Percentiles rank a stretch among this genome's conserved stretches.
Evolutionary conservation across 2,888 invertebrate species (phyloP).

Genomic region (Oasisia sp.): DNA sequence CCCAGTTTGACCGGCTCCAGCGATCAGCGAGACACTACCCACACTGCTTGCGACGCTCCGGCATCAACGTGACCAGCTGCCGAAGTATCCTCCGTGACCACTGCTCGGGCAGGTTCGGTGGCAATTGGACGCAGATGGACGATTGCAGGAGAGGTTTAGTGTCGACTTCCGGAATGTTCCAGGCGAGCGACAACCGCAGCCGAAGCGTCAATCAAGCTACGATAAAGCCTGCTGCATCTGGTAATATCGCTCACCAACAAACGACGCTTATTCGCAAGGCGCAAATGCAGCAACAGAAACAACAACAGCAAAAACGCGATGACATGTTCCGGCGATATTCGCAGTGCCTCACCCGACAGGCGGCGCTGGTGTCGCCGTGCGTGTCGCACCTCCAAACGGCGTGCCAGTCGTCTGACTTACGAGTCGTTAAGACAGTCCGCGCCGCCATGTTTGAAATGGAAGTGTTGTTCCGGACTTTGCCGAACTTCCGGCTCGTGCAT

Average conservation of each 20-base stretch:
- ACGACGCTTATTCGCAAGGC: background rate
- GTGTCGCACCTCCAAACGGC: background rate
- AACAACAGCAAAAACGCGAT: background rate
- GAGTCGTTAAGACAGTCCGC: conserved; percentile 30
- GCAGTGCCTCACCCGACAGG: background rate
- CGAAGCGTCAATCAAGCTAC: background rate
- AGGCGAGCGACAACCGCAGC: background rate
- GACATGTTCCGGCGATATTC: background rate
- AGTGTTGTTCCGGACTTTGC: background rate
- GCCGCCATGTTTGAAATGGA: conserved; percentile 31
- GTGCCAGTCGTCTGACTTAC: background rate
- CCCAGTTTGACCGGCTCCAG: background rate
- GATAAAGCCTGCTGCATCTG: background rate
- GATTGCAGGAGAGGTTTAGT: background rate
- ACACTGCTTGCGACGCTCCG: background rate
- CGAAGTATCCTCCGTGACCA: background rate
- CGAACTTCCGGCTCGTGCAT: conserved; percentile 32
- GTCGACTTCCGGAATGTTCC: background rate
- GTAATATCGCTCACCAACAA: background rate
- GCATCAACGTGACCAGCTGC: background rate
- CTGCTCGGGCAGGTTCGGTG: background rate
- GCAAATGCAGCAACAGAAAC: background rate
- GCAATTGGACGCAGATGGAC: background rate
- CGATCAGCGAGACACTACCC: background rate
- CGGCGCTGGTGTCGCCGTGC: background rate